Percentiles rank a stretch among this genome's conserved stretches.
Evolutionary conservation across 2,797 vertebrate species (phyloP).

Genomic region (Lacerta agilis): DNA sequence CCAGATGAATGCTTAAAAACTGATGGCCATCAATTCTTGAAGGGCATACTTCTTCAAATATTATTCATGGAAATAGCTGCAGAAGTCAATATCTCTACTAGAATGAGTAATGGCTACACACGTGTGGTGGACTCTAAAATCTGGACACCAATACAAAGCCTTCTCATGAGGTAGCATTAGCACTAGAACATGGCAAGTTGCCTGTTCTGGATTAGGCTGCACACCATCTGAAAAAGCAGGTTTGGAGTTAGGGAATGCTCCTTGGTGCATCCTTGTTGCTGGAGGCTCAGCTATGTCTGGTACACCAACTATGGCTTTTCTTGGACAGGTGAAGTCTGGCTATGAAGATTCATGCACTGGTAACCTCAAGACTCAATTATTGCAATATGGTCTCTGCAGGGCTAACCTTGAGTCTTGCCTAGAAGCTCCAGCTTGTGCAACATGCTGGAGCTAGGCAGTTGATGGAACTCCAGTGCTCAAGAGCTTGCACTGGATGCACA

Average conservation of each 20-base stretch:
- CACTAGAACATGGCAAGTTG: neutral
- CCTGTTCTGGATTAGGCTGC: neutral
- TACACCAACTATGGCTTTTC: neutral
- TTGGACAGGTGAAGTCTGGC: conserved; percentile 8
- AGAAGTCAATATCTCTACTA: conserved; percentile 29
- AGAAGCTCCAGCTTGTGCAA: too few relatives aligned
- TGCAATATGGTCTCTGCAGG: too few relatives aligned
- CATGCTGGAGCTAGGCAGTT: too few relatives aligned
- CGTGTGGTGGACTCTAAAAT: neutral
- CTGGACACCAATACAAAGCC: neutral
- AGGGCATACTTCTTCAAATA: conserved; percentile 23
- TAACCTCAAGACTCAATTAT: too few relatives aligned
- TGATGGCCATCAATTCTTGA: conserved; percentile 35
- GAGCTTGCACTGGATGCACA: too few relatives aligned
- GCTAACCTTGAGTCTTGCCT: too few relatives aligned
- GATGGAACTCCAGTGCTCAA: too few relatives aligned
- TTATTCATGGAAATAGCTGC: conserved; percentile 13
- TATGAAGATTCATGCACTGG: too few relatives aligned
- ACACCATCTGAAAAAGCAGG: too few relatives aligned
- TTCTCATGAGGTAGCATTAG: neutral
- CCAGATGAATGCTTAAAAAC: conserved; percentile 40
- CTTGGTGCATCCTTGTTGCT: too few relatives aligned
- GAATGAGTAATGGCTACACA: conserved; percentile 17
- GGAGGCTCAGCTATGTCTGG: too few relatives aligned
- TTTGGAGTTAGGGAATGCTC: too few relatives aligned